Percentiles rank a stretch among this genome's conserved stretches.
Evolutionary conservation across 2,113 vertebrate genomes (phyloP).

Genomic region (Solenodon paradoxus): DNA sequence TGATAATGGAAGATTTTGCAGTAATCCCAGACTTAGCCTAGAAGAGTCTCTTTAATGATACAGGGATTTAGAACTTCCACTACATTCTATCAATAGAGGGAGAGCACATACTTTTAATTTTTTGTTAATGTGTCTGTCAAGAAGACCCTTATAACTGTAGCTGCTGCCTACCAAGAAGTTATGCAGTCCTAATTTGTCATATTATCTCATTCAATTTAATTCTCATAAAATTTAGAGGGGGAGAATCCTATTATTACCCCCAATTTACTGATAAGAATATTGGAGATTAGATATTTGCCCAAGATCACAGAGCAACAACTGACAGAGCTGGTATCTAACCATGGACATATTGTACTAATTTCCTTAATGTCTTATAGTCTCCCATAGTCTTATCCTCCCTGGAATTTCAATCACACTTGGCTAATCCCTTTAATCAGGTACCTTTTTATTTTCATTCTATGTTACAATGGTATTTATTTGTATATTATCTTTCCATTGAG

Average conservation of each 20-base stretch:
- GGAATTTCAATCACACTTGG: neutral
- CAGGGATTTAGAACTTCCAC: neutral
- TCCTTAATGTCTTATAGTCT: neutral
- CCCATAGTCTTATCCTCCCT: neutral
- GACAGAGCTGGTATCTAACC: neutral
- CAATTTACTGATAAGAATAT: no score
- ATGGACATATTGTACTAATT: neutral
- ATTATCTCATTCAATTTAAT: neutral
- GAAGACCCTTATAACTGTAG: neutral
- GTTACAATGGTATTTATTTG: neutral
- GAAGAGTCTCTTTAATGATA: neutral
- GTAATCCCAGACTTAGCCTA: neutral
- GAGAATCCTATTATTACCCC: neutral
- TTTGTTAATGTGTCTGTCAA: neutral
- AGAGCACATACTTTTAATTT: neutral
- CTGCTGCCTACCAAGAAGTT: neutral
- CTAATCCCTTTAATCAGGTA: neutral
- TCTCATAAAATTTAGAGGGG: neutral
- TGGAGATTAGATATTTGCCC: neutral
- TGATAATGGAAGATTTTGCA: neutral
- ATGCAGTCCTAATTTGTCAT: neutral
- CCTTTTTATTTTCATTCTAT: neutral
- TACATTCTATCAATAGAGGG: neutral
- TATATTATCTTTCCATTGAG: neutral
- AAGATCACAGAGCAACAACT: neutral